Base-by-base conservation (phyloP, 2,113 vertebrate species). In the Rhipidura dahli region DNA sequence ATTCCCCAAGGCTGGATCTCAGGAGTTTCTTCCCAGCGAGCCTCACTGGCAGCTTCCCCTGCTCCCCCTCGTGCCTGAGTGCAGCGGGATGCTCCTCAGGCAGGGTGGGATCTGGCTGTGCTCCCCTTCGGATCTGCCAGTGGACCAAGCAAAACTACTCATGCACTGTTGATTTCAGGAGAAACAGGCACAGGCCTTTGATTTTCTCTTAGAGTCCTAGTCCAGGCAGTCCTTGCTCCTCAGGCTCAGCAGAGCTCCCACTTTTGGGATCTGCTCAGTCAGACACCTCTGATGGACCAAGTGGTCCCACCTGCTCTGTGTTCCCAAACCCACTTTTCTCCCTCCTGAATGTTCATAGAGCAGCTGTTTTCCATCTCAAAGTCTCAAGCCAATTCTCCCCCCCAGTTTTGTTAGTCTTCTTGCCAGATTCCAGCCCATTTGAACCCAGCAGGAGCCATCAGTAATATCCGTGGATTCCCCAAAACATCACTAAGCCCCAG, bases 351-450 rank as follows among this genome's bases (percentile, higher is more conserved):
- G 85, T 90, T 63, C 49, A 64, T 1, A 20, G 3, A 42, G 35
- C 33, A 54, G 10, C 11, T 59, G 12, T 4, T 31, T 78, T 59
- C 33, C 27, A 14, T 3, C 15, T 33, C 42, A 33, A 49, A 84
- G 15, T 39, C 37, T 47, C 57, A 85, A 75, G 9, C 23, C 1
- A 1, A n/a, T 26, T 3, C 13, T 5, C 7, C 7, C 9, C 0
- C 6, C 9, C 1, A 1, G 5, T 54, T 89, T 30, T 50, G 13
- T 31, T 30, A 16, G 4, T n/a, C 8, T 21, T 33, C 37, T 91
- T 63, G 53, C 35, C 22, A 7, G 22, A 28, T 70, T 64, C 21
- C 51, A 68, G 37, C 39, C 51, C 13, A 0, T 56, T 40, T 83
- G 53, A 30, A 24, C 28, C 42, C 51, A 35, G 54, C 2, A 35